Evolutionary conservation across 2,888 invertebrate species (phyloP).

Genomic region (Tribolium freemani): DNA sequence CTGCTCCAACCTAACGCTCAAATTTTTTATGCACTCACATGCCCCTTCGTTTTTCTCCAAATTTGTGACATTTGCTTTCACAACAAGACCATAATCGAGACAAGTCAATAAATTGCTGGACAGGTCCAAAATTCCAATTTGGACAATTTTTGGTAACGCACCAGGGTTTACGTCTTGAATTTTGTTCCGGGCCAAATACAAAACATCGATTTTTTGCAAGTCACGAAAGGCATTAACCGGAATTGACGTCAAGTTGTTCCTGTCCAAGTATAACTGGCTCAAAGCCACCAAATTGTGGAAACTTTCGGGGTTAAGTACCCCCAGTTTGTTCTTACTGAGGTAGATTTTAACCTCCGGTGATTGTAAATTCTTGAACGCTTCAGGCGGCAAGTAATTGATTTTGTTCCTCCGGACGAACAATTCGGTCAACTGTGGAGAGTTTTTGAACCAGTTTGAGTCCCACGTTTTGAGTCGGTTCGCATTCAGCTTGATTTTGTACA

Average conservation of each 20-base stretch:
- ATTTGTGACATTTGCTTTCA: not conserved
- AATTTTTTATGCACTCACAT: constrained; percentile 1
- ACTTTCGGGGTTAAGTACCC: constrained; percentile 48
- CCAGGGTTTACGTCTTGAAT: not conserved
- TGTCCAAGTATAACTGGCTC: constrained; percentile 33
- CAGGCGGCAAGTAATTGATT: constrained; percentile 54
- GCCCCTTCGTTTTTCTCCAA: not conserved
- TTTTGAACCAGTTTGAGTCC: constrained; percentile 60
- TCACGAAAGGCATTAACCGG: not conserved
- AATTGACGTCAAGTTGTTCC: constrained; percentile 13
- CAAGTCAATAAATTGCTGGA: constrained; percentile 42
- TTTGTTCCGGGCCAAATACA: not conserved
- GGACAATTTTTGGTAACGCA: not conserved
- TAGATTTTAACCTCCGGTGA: constrained; percentile 43
- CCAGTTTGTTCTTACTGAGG: constrained; percentile 52
- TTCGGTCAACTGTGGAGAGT: constrained; percentile 57
- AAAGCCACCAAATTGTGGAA: constrained; percentile 50
- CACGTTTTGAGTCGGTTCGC: constrained; percentile 57
- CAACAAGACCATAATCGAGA: constrained; percentile 35
- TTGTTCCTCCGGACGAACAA: constrained; percentile 60
- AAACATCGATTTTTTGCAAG: not conserved
- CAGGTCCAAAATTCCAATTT: constrained; percentile 35
- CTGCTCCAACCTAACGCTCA: not conserved
- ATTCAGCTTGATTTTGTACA: constrained; percentile 59
- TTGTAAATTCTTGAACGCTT: constrained; percentile 49